Conservation (phyloP, 1,140 invertebrate species). For the Lepeophtheirus salmonis region DNA sequence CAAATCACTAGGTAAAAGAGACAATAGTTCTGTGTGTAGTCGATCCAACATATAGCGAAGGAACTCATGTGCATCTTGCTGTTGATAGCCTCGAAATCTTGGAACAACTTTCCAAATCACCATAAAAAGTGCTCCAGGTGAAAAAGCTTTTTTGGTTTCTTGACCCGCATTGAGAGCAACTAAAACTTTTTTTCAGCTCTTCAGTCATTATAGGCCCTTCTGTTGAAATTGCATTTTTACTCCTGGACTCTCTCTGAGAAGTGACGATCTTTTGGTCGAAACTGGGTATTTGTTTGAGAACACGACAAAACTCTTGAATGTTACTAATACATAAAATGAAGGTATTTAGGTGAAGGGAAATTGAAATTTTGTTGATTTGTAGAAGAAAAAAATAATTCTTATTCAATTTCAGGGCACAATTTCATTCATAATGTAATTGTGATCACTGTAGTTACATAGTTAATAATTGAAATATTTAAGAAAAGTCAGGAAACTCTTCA, state of each 20-base stretch:
- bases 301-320: constrained; percentile 61
- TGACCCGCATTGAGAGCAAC: constrained; percentile 45
- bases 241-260: constrained; percentile 25
- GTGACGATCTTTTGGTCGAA: constrained; percentile 35
- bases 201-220: constrained; percentile 46
- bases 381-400: no score
- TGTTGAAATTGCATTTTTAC: constrained; percentile 40
- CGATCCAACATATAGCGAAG: constrained; percentile 58
- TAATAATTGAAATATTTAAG: no score
- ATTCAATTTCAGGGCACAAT: no score
- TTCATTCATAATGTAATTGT: no score
- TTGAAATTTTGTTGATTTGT: no score
- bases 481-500: no score
- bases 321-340: no score
- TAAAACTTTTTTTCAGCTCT: constrained; percentile 53
- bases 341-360: no score
- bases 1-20: constrained; percentile 37
- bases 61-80: constrained; percentile 70
- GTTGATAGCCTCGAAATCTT: constrained; percentile 61
- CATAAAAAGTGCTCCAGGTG: constrained; percentile 54
- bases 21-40: constrained; percentile 53
- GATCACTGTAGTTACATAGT: no score
- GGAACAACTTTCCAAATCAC: constrained; percentile 73
- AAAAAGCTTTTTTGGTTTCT: constrained; percentile 47
- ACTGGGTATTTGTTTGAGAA: constrained; percentile 55